Percentiles rank a stretch among this genome's conserved stretches.
Evolutionary conservation across 2,797 vertebrate species (phyloP).

Genomic region (Catharus ustulatus): DNA sequence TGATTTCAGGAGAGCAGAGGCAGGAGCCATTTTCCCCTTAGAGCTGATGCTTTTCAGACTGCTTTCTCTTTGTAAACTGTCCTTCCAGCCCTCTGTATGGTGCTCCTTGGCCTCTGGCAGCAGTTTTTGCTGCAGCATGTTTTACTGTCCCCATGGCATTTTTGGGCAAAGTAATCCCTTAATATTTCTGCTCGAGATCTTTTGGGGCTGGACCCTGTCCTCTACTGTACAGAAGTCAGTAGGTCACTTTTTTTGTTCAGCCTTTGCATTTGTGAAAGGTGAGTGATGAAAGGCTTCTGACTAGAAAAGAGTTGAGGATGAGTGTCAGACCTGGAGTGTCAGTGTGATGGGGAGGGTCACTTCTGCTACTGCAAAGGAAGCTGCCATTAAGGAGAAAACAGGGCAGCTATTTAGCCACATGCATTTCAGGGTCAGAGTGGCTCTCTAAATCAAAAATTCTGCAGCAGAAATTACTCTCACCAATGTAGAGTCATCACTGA

Average conservation of each 20-base stretch:
- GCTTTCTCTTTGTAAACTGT: background rate
- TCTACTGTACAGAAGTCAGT: background rate
- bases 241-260: background rate
- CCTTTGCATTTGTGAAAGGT: background rate
- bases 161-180: background rate
- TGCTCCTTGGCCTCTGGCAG: background rate
- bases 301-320: background rate
- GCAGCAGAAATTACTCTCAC: background rate
- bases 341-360: background rate
- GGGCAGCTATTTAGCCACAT: background rate
- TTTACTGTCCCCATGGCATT: background rate
- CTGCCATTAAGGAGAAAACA: background rate
- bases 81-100: background rate
- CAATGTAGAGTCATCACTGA: background rate
- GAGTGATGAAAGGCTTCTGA: background rate
- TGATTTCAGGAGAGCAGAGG: background rate
- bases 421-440: background rate
- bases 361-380: background rate
- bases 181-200: background rate
- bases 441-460: background rate
- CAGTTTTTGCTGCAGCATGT: background rate
- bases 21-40: background rate
- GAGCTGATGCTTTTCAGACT: background rate
- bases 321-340: background rate
- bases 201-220: background rate